phyloP scores from a whole-genome alignment of 2,888 invertebrate genomes.

The Patella pellucida region DNA sequence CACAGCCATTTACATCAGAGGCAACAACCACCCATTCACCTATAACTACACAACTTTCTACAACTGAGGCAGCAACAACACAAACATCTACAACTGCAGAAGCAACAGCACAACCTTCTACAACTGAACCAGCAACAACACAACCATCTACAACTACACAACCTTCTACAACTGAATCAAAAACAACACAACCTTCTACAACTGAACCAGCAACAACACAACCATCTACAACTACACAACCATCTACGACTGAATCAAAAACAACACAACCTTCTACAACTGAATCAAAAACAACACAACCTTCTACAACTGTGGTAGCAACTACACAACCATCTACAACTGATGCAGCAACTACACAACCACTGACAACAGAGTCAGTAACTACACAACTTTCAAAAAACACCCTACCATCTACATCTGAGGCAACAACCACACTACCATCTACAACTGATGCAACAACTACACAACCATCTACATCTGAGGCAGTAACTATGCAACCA shows the following conservation, averaged over 20 bases:
- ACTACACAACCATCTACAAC: constrained; percentile 7
- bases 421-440: background rate
- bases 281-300: background rate
- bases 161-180: background rate
- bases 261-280: background rate
- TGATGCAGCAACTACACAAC: background rate
- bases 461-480: constrained; percentile 8
- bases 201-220: background rate
- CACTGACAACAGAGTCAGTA: background rate
- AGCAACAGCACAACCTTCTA: background rate
- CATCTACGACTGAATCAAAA: background rate
- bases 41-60: background rate
- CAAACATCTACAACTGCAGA: background rate
- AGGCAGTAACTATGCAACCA: background rate
- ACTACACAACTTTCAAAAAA: background rate
- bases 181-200: background rate
- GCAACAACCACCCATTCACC: background rate
- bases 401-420: too few relatives aligned
- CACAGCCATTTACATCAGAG: background rate
- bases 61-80: background rate
- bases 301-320: background rate
- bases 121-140: background rate
- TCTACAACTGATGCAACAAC: constrained; percentile 3
- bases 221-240: background rate
- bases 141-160: background rate